phyloP scores from a whole-genome alignment of 2,888 invertebrate genomes.

The Slavum lentiscoides region DNA sequence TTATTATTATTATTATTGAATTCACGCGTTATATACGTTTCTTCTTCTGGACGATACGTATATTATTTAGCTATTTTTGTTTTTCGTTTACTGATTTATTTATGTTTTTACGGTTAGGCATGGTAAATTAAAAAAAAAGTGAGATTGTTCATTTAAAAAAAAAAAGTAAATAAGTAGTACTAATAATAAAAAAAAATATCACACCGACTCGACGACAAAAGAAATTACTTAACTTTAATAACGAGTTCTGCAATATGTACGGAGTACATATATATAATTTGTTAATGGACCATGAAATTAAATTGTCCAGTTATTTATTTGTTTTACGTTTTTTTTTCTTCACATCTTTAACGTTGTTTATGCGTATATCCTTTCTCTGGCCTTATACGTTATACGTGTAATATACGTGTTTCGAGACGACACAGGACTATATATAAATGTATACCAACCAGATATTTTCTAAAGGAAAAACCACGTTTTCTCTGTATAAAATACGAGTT shows the following conservation, averaged over 20 bases:
- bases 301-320: slow-evolving; percentile 24
- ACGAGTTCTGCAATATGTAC: not conserved
- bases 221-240: not conserved
- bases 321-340: not conserved
- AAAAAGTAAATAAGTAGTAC: too few species aligned
- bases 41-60: too few species aligned
- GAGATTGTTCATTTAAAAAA: not conserved
- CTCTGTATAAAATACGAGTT: not conserved
- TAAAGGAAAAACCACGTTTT: not conserved
- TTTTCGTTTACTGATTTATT: not conserved
- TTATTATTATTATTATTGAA: too few species aligned
- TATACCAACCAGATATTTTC: not conserved
- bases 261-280: slow-evolving; percentile 3
- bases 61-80: not conserved
- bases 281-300: slow-evolving; percentile 41
- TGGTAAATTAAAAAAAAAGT: not conserved
- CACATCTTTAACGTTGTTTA: not conserved
- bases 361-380: slow-evolving; percentile 1
- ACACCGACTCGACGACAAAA: not conserved
- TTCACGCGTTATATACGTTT: too few species aligned
- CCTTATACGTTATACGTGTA: not conserved
- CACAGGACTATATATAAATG: not conserved
- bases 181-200: not conserved
- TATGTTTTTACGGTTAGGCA: not conserved
- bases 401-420: too few species aligned